Percentiles rank a stretch among this genome's conserved stretches.
These are phyloP conservation scores for Toxonevra muliebris DNA, from an alignment of 2,888 invertebrate species.

Conservation along the genomic window DNA sequence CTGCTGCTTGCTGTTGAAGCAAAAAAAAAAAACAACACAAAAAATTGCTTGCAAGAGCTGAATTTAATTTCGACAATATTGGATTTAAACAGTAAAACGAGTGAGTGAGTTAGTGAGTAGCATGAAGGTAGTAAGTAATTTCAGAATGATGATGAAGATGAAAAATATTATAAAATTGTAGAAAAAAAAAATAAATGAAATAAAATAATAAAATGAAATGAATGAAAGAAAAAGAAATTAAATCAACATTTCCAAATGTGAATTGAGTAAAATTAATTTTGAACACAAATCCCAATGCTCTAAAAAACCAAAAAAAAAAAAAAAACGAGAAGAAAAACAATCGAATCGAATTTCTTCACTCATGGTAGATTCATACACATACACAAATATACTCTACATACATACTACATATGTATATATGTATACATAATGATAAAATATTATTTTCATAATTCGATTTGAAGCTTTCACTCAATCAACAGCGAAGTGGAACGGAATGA, in stretches of 20 bases:
- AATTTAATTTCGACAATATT: conserved; percentile 44
- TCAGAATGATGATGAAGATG: not conserved
- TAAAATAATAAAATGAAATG: conserved; percentile 8
- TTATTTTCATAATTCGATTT: conserved; percentile 38
- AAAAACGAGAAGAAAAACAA: not conserved
- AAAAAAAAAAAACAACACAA: conserved; percentile 21
- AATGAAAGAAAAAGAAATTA: conserved; percentile 10
- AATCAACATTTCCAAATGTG: conserved; percentile 35
- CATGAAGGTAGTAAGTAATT: too few species aligned
- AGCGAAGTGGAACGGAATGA: conserved; percentile 20
- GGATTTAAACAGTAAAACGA: conserved; percentile 34
- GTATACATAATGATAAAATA: conserved; percentile 26
- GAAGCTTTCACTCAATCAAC: conserved; percentile 37
- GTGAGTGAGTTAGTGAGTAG: not conserved
- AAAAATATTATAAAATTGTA: conserved; percentile 17
- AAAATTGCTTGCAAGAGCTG: conserved; percentile 33
- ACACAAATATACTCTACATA: not conserved
- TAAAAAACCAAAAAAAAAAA: not conserved
- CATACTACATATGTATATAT: not conserved
- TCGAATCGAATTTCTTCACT: not conserved
- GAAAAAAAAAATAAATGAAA: conserved; percentile 17
- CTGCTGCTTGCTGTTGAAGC: not conserved
- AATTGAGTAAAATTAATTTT: conserved; percentile 44
- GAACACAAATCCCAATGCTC: conserved; percentile 31
- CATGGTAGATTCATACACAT: not conserved